phyloP scores from a whole-genome alignment of 2,797 vertebrate species.

The Scomberomorus guttatus region DNA sequence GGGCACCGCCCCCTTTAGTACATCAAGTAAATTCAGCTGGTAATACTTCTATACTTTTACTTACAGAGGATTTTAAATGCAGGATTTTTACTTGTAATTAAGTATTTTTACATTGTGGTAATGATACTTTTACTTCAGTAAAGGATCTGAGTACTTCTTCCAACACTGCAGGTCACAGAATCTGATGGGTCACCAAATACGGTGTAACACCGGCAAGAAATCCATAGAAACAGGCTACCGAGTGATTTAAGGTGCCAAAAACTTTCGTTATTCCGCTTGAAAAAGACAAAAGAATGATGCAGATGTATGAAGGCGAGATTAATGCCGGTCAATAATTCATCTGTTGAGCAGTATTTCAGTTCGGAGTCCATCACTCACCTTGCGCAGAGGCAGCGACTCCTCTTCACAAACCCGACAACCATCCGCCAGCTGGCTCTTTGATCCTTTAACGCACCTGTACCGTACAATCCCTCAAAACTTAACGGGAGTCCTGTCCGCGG shows the following conservation, averaged over 20 bases:
- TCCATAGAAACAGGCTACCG: not conserved
- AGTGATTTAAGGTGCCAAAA: slow-evolving; percentile 17
- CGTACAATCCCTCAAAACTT: slow-evolving; percentile 72
- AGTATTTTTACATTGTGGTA: no score
- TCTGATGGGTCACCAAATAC: no score
- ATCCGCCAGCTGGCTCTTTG: slow-evolving; percentile 69
- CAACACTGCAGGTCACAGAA: no score
- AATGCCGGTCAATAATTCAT: slow-evolving; percentile 25
- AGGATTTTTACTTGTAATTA: no score
- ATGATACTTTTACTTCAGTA: no score
- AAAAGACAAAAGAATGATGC: not conserved
- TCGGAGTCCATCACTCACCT: slow-evolving; percentile 76
- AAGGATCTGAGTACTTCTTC: no score
- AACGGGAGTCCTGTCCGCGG: slow-evolving; percentile 10
- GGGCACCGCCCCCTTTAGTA: no score
- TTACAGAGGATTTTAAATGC: no score
- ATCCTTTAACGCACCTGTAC: slow-evolving; percentile 73
- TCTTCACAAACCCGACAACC: slow-evolving; percentile 73
- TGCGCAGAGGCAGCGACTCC: slow-evolving; percentile 74
- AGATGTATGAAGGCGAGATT: slow-evolving; percentile 5
- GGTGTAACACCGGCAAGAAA: not conserved
- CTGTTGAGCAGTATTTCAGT: slow-evolving; percentile 26
- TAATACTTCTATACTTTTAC: no score
- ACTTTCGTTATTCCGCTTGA: not conserved
- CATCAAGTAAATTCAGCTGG: no score